Evolutionary conservation across 2,888 invertebrate species (phyloP).

Genomic region (Ypsolopha scabrella): DNA sequence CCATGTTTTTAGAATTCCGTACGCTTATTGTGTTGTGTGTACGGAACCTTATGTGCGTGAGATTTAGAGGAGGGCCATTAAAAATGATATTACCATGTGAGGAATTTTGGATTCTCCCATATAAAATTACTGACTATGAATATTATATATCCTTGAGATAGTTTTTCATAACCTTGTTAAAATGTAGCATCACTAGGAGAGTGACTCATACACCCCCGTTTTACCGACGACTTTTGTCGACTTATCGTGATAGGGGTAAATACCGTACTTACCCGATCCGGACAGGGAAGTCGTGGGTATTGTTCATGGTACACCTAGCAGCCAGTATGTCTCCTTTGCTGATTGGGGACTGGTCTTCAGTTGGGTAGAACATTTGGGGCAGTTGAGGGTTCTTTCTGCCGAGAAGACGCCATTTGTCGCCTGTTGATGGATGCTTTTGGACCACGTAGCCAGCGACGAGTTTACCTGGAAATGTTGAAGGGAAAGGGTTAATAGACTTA

Average conservation of each 20-base stretch:
- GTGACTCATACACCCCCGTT: too few relatives aligned
- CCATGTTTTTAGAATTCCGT: too few relatives aligned
- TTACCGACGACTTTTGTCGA: too few relatives aligned
- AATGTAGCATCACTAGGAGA: too few relatives aligned
- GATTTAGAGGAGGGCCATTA: too few relatives aligned
- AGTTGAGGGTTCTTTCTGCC: constrained; percentile 89
- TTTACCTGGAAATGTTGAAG: constrained; percentile 62
- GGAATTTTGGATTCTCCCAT: too few relatives aligned
- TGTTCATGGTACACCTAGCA: constrained; percentile 93
- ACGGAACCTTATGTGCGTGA: too few relatives aligned
- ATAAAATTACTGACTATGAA: too few relatives aligned
- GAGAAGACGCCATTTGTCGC: constrained; percentile 83
- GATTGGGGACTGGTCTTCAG: constrained; percentile 74
- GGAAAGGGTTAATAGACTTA: background rate
- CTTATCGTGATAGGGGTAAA: constrained; percentile 14
- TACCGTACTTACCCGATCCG: constrained; percentile 75
- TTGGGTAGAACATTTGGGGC: constrained; percentile 96
- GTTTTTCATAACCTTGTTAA: too few relatives aligned
- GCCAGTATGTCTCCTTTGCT: constrained; percentile 81
- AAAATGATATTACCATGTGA: too few relatives aligned
- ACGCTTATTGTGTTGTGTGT: too few relatives aligned
- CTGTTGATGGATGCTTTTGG: constrained; percentile 31
- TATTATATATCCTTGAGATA: too few relatives aligned
- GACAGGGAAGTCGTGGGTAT: constrained; percentile 73
- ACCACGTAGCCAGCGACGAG: constrained; percentile 88